These are phyloP conservation scores for Leucania comma DNA, from an alignment of 2,888 invertebrate genomes.

Conservation along the genomic window DNA sequence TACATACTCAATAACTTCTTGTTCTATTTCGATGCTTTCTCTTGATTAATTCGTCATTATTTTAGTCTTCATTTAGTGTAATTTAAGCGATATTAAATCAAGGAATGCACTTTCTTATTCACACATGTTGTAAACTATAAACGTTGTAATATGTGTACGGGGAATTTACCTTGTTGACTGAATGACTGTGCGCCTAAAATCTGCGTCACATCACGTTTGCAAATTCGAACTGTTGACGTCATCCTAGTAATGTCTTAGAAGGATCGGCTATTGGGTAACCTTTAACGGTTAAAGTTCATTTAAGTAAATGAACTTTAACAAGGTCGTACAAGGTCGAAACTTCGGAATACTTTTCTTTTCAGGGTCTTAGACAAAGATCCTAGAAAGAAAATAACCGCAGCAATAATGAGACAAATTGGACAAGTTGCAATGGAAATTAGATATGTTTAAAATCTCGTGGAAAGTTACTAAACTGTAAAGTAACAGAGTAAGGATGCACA, in stretches of 20 bases:
- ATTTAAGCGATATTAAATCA: too few species aligned
- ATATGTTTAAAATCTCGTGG: too few species aligned
- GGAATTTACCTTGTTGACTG: slow-evolving; percentile 37
- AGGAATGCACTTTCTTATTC: background rate
- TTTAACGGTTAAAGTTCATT: slow-evolving; percentile 6
- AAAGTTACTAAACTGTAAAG: too few species aligned
- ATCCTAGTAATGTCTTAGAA: slow-evolving; percentile 2
- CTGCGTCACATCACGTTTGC: slow-evolving; percentile 50
- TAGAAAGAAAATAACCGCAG: background rate
- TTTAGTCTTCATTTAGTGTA: too few species aligned
- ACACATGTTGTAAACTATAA: slow-evolving; percentile 13
- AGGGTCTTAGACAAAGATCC: background rate
- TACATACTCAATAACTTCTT: too few species aligned
- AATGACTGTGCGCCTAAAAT: slow-evolving; percentile 8
- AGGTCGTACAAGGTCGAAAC: too few species aligned
- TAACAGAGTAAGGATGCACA: too few species aligned
- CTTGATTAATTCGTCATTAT: too few species aligned
- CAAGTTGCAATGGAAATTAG: too few species aligned
- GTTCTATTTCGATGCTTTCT: too few species aligned
- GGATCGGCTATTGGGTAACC: background rate
- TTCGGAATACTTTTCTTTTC: too few species aligned
- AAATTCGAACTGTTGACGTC: slow-evolving; percentile 38
- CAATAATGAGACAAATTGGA: background rate
- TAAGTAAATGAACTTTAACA: too few species aligned
- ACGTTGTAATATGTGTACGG: background rate